Conservation (phyloP, 1,140 invertebrate species). For the Scaptodrosophila lebanonensis region DNA sequence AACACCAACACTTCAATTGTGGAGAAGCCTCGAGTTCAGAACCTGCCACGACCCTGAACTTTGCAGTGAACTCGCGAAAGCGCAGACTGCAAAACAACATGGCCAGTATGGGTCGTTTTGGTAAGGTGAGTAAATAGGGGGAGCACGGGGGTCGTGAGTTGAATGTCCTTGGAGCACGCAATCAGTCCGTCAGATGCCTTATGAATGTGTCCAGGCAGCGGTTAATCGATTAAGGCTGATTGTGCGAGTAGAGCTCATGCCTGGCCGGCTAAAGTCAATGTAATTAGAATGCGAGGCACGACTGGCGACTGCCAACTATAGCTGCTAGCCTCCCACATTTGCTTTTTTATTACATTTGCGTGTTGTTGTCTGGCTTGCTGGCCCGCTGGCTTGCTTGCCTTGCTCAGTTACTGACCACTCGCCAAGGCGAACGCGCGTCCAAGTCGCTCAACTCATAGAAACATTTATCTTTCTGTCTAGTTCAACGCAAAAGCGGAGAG, state of each 20-base stretch:
- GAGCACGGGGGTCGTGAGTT: background rate
- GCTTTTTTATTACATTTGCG: conserved; percentile 61
- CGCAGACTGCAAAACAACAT: conserved; percentile 20
- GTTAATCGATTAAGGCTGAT: conserved; percentile 6
- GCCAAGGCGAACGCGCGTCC: conserved; percentile 7
- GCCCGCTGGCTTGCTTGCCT: conserved; percentile 32
- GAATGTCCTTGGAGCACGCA: conserved; percentile 18
- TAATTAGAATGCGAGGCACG: conserved; percentile 63
- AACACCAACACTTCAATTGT: no score
- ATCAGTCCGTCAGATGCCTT: conserved; percentile 5
- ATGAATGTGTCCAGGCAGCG: conserved; percentile 6
- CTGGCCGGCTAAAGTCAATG: background rate
- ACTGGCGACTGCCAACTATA: background rate
- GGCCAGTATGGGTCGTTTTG: conserved; percentile 56
- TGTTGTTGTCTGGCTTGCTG: no score
- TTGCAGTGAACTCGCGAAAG: conserved; percentile 48
- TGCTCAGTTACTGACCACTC: conserved; percentile 21
- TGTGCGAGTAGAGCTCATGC: conserved; percentile 22
- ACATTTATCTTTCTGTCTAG: conserved; percentile 39
- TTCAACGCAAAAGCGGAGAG: conserved; percentile 39
- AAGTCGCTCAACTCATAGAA: conserved; percentile 8
- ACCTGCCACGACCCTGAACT: conserved; percentile 67
- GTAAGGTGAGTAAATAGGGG: conserved; percentile 44
- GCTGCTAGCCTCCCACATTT: background rate
- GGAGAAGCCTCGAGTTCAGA: no score